phyloP scores from a whole-genome alignment of 2,888 invertebrate genomes.

The Amphipoea oculea region DNA sequence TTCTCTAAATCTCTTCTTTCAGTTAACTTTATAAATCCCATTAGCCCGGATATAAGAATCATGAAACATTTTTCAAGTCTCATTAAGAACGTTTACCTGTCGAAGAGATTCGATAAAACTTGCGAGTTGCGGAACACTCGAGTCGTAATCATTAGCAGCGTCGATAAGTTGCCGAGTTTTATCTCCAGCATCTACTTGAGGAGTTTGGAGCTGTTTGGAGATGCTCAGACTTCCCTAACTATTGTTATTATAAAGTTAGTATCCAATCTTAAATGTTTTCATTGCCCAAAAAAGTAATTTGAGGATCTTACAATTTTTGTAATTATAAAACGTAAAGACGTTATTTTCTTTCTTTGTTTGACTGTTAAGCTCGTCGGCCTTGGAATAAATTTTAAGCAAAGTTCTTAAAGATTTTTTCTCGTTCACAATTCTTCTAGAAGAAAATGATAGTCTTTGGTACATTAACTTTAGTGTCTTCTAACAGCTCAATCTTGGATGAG shows the following conservation, averaged over 20 bases:
- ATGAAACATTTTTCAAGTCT: constrained; percentile 55
- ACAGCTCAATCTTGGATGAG: neutral
- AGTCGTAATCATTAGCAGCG: constrained; percentile 53
- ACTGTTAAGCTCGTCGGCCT: neutral
- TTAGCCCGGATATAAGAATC: constrained; percentile 17
- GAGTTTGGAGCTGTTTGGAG: constrained; percentile 34
- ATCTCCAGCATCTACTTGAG: constrained; percentile 37
- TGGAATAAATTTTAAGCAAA: neutral
- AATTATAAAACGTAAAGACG: neutral
- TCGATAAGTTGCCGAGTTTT: constrained; percentile 47
- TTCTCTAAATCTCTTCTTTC: constrained; percentile 4
- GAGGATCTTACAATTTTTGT: neutral
- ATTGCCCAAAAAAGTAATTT: constrained; percentile 3
- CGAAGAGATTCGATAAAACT: constrained; percentile 41
- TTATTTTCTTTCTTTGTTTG: neutral
- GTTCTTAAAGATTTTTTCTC: neutral
- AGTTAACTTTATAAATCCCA: constrained; percentile 16
- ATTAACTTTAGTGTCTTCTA: neutral
- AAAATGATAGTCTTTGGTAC: neutral
- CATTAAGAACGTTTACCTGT: constrained; percentile 58
- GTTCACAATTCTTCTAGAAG: too few species aligned
- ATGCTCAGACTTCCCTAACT: constrained; percentile 46
- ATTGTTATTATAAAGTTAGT: constrained; percentile 44
- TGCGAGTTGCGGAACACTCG: constrained; percentile 24
- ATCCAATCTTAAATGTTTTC: constrained; percentile 43